These are phyloP conservation scores for Allobates femoralis DNA, from an alignment of 2,797 vertebrate species.

Conservation along the genomic window DNA sequence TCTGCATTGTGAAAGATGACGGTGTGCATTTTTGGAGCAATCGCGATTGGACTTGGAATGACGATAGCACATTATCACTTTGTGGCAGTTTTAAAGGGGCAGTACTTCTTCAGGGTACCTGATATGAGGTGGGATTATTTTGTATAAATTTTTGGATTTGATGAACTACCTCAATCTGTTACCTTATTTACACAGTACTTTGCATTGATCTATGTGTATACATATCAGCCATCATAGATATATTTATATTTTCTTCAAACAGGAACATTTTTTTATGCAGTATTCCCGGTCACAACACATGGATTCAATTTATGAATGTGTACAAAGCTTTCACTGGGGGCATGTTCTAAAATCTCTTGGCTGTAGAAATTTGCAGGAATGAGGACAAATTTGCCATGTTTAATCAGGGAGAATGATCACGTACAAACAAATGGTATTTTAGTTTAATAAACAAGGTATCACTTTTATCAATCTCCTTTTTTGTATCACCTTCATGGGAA, in stretches of 20 bases:
- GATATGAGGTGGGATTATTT: background rate
- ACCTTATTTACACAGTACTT: slow-evolving; percentile 2
- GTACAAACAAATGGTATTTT: slow-evolving; percentile 5
- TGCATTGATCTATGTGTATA: slow-evolving; percentile 6
- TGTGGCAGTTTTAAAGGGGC: background rate
- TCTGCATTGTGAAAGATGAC: too few species aligned
- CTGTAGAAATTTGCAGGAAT: slow-evolving; percentile 32
- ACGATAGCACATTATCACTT: too few species aligned
- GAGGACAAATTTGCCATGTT: slow-evolving; percentile 18
- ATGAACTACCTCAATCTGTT: background rate
- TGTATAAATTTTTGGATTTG: background rate
- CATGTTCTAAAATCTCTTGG: slow-evolving; percentile 30
- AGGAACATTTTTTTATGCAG: background rate
- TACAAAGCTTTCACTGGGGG: slow-evolving; percentile 37
- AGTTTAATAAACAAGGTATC: slow-evolving; percentile 24
- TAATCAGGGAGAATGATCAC: slow-evolving; percentile 28
- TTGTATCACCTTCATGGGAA: slow-evolving; percentile 41
- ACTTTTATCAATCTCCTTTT: slow-evolving; percentile 26
- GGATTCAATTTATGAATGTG: slow-evolving; percentile 40
- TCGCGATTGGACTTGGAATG: too few species aligned
- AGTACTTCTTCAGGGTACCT: background rate
- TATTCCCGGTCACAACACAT: slow-evolving; percentile 36
- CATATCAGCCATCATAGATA: slow-evolving; percentile 10
- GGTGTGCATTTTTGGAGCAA: too few species aligned
- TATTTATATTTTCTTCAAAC: slow-evolving; percentile 35